These are phyloP conservation scores for Aurelia aurita DNA, from an alignment of 30 jellyfish, hydroid and myxozoan genomes.

Conservation along the genomic window DNA sequence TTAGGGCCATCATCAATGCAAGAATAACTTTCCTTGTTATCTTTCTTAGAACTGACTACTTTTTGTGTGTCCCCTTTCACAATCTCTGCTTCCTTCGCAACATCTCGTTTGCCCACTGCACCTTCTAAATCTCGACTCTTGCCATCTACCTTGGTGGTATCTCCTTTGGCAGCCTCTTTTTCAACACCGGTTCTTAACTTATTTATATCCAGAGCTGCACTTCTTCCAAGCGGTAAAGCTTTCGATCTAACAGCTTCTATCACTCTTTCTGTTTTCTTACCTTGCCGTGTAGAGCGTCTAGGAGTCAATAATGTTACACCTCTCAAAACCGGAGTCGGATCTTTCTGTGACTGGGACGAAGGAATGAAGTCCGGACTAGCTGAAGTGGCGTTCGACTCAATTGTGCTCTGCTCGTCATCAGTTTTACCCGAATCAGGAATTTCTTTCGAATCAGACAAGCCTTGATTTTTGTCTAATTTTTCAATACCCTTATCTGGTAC, in stretches of 20 bases:
- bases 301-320: constrained; percentile 49
- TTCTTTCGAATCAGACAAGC: neutral
- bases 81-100: too few species aligned
- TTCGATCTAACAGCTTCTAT: constrained; percentile 3
- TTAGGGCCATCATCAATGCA: too few species aligned
- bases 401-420: constrained; percentile 5
- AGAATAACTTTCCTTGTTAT: too few species aligned
- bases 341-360: constrained; percentile 74
- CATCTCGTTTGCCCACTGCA: too few species aligned
- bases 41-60: too few species aligned
- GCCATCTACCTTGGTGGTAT: too few species aligned
- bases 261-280: constrained; percentile 13
- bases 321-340: constrained; percentile 52
- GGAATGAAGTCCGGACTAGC: constrained; percentile 78
- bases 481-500: neutral
- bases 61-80: too few species aligned
- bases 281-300: constrained; percentile 13
- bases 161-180: too few species aligned
- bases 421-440: neutral
- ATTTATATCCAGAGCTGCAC: too few species aligned
- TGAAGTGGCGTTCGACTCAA: neutral
- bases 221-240: neutral
- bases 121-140: too few species aligned
- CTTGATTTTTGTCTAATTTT: neutral
- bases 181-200: too few species aligned